Conservation (phyloP, 2,113 vertebrate genomes). For the Pheucticus melanocephalus region DNA sequence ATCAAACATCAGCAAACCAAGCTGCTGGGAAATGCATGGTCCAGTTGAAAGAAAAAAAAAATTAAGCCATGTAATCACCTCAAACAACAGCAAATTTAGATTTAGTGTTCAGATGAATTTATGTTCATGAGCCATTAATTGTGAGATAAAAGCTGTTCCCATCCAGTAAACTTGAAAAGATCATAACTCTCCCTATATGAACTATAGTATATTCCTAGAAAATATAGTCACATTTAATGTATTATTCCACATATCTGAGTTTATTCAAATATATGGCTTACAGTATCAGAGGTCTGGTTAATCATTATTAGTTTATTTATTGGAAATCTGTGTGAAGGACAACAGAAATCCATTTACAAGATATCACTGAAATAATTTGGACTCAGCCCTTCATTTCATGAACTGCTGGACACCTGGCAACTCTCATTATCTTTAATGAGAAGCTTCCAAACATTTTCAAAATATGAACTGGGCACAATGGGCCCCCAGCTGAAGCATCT, state of each 20-base stretch:
- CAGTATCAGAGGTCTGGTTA: neutral
- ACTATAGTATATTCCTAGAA: neutral
- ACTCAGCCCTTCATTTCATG: slow-evolving; percentile 1
- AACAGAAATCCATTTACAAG: slow-evolving; percentile 8
- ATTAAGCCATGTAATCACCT: slow-evolving; percentile 3
- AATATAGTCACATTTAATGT: neutral
- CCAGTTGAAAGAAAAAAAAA: slow-evolving; percentile 5
- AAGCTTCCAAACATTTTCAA: slow-evolving; percentile 14
- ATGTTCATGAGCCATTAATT: slow-evolving; percentile 8
- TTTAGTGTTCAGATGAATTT: slow-evolving; percentile 19
- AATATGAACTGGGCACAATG: neutral
- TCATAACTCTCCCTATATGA: neutral
- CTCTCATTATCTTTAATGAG: slow-evolving; percentile 44
- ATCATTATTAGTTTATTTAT: neutral
- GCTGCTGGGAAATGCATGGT: slow-evolving; percentile 32
- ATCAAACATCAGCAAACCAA: slow-evolving; percentile 66
- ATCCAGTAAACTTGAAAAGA: neutral
- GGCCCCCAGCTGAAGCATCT: neutral
- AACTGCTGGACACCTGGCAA: slow-evolving; percentile 36
- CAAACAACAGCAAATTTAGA: slow-evolving; percentile 42
- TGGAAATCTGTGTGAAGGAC: slow-evolving; percentile 2
- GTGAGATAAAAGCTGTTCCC: neutral
- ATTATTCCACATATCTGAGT: neutral
- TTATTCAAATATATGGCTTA: neutral
- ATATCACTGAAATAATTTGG: neutral